Conservation (phyloP, 2,113 vertebrate genomes). For the Carassius carassius region DNA sequence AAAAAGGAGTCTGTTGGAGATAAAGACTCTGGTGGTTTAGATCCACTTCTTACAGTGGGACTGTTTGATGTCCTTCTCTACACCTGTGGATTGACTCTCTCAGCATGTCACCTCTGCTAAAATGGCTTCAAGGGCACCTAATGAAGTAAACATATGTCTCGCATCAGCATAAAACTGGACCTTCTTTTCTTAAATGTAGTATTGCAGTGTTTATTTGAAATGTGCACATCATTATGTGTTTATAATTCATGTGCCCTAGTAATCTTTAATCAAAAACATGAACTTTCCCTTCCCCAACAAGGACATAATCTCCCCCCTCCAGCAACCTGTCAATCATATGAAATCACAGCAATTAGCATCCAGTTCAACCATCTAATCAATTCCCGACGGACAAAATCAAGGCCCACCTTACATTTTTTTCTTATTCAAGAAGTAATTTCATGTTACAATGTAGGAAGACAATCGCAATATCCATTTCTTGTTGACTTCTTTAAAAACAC, state of each 20-base stretch:
- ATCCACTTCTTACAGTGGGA: conserved; percentile 7
- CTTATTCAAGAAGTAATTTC: not conserved
- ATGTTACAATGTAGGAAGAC: not conserved
- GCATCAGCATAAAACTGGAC: not conserved
- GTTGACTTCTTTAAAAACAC: not conserved
- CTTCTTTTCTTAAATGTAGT: not conserved
- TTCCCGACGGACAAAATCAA: not conserved
- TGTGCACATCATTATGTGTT: not conserved
- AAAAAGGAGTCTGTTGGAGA: conserved; percentile 18
- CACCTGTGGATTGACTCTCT: conserved; percentile 17
- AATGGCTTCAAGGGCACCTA: conserved; percentile 34
- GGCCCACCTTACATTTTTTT: not conserved
- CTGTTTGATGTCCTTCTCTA: conserved; percentile 22
- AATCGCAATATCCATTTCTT: not conserved
- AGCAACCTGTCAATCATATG: not conserved
- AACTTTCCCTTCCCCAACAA: not conserved
- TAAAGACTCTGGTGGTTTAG: conserved; percentile 26
- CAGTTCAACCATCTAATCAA: not conserved
- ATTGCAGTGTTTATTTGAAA: not conserved
- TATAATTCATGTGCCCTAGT: not conserved
- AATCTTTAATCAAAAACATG: not conserved
- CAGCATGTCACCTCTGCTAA: conserved; percentile 14
- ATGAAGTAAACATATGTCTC: not conserved
- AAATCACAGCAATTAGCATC: not conserved
- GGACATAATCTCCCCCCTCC: not conserved